phyloP scores from a whole-genome alignment of 2,113 vertebrate species.

The Casuarius casuarius region DNA sequence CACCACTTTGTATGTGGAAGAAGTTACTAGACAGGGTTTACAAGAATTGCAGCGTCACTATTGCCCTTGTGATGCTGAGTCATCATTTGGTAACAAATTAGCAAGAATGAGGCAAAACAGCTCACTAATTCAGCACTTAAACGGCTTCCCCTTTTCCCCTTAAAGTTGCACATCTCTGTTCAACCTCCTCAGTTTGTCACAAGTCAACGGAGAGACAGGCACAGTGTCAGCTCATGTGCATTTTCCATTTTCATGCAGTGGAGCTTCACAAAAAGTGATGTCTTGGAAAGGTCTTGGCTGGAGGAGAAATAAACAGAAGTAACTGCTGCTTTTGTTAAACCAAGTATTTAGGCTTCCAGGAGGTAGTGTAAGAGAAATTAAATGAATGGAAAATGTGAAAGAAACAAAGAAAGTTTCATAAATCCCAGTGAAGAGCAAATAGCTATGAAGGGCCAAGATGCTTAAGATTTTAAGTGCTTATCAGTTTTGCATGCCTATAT shows the following conservation, averaged over 20 bases:
- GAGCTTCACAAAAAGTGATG: background rate
- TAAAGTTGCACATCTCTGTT: slow-evolving; percentile 69
- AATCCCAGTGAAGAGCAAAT: background rate
- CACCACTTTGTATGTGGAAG: background rate
- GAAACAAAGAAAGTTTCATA: background rate
- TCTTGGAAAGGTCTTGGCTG: background rate
- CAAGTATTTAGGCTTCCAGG: background rate
- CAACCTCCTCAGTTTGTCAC: background rate
- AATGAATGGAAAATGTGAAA: background rate
- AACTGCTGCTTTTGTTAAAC: background rate
- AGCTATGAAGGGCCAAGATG: background rate
- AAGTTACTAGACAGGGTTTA: background rate
- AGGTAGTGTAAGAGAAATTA: background rate
- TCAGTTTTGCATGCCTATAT: background rate
- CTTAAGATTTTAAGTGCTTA: slow-evolving; percentile 8
- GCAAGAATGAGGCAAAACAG: slow-evolving; percentile 3
- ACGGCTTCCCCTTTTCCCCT: background rate
- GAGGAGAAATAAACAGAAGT: background rate
- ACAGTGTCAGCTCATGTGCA: background rate
- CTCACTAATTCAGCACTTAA: slow-evolving; percentile 3
- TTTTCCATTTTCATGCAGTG: background rate
- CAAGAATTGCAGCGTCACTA: slow-evolving; percentile 56
- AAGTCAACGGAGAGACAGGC: slow-evolving; percentile 5
- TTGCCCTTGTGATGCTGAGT: slow-evolving; percentile 61
- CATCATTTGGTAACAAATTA: background rate